phyloP scores from a whole-genome alignment of 1,140 invertebrate species.

The Littorina saxatilis region DNA sequence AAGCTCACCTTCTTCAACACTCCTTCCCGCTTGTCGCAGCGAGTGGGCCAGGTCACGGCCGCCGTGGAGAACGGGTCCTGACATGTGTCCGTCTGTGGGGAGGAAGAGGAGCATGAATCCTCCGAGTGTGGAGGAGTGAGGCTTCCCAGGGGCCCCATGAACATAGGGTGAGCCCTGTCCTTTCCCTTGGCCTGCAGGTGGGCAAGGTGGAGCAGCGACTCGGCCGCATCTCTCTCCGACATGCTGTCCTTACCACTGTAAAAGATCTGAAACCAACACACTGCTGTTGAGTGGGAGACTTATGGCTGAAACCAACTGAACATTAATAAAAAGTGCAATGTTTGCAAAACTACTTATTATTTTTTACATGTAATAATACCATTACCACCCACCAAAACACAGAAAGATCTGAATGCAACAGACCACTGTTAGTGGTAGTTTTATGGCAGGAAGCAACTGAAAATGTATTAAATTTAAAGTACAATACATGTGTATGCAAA shows the following conservation, averaged over 20 bases:
- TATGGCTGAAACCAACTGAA: too few relatives aligned
- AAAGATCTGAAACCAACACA: constrained; percentile 12
- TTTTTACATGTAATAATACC: too few relatives aligned
- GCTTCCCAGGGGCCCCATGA: background rate
- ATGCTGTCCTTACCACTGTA: constrained; percentile 13
- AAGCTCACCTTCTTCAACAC: constrained; percentile 22
- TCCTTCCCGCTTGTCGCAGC: constrained; percentile 7
- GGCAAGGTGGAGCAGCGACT: constrained; percentile 25
- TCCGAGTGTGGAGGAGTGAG: constrained; percentile 30
- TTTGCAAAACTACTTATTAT: too few relatives aligned
- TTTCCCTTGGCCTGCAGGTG: constrained; percentile 14
- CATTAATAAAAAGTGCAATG: too few relatives aligned
- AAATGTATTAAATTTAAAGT: too few relatives aligned
- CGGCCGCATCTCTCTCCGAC: constrained; percentile 21
- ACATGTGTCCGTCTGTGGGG: background rate
- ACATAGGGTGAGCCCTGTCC: background rate
- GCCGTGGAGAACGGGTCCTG: background rate
- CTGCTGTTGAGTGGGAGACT: too few relatives aligned
- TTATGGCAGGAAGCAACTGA: too few relatives aligned
- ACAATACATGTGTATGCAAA: too few relatives aligned
- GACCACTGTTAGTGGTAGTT: too few relatives aligned
- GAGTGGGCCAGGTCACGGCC: background rate
- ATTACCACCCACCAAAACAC: too few relatives aligned
- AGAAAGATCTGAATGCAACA: too few relatives aligned
- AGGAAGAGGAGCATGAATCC: constrained; percentile 16